Conservation (phyloP, 1,140 invertebrate species). For the Drosophila subobscura region DNA sequence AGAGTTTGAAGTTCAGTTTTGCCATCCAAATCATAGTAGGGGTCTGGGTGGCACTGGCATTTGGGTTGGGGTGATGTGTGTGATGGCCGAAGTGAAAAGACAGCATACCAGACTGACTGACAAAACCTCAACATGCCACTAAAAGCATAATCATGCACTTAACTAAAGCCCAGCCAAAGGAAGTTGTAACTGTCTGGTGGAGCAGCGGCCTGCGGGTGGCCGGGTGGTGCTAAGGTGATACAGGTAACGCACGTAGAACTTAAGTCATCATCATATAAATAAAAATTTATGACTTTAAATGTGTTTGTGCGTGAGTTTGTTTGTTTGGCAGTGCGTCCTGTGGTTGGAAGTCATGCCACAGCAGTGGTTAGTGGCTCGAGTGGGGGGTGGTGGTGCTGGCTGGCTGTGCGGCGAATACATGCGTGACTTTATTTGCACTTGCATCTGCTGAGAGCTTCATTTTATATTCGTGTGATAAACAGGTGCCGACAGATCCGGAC, state of each 20-base stretch:
- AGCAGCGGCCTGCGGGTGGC: conserved; percentile 7
- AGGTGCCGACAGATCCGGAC: background rate
- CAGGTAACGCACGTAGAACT: conserved; percentile 74
- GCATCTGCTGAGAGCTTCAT: conserved; percentile 25
- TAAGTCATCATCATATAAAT: conserved; percentile 81
- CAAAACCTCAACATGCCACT: conserved; percentile 80
- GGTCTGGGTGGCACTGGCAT: background rate
- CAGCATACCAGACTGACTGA: conserved; percentile 63
- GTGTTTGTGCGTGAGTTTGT: conserved; percentile 29
- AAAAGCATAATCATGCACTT: conserved; percentile 82
- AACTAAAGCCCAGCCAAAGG: conserved; percentile 67
- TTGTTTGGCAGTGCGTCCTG: conserved; percentile 25
- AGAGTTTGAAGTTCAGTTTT: conserved; percentile 33
- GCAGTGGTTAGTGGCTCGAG: background rate
- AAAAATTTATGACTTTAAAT: conserved; percentile 79
- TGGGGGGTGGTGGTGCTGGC: conserved; percentile 3
- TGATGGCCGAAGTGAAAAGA: conserved; percentile 24
- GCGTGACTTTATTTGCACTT: conserved; percentile 60
- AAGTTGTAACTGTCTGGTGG: conserved; percentile 36
- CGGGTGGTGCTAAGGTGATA: conserved; percentile 37
- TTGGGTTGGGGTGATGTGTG: too few species aligned
- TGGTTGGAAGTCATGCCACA: conserved; percentile 41
- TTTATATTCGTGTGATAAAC: conserved; percentile 8
- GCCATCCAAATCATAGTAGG: conserved; percentile 31
- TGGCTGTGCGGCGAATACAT: conserved; percentile 20